phyloP scores from a whole-genome alignment of 1,140 invertebrate genomes.

The Manduca sexta region DNA sequence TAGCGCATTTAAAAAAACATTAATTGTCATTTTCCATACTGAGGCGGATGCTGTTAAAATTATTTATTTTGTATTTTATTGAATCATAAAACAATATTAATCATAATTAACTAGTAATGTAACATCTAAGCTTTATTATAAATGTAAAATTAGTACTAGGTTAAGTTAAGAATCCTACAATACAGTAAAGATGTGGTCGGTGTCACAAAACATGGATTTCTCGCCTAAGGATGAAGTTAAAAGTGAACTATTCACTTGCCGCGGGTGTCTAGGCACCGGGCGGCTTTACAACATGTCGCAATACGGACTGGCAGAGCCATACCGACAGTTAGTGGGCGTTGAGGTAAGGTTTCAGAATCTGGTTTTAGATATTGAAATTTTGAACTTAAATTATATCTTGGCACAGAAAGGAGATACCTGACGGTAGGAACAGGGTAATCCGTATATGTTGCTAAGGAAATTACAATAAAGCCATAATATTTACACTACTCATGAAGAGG shows the following conservation, averaged over 20 bases:
- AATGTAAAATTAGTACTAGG: background rate
- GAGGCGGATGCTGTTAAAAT: no score
- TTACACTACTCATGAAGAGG: no score
- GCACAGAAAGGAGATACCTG: no score
- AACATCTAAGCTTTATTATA: background rate
- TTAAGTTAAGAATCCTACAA: background rate
- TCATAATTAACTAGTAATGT: background rate
- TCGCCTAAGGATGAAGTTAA: background rate
- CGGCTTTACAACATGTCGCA: constrained; percentile 3
- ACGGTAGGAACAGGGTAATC: no score
- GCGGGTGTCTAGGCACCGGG: background rate
- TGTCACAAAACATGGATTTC: background rate
- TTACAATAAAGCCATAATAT: no score
- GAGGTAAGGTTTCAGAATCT: background rate
- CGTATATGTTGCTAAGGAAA: no score
- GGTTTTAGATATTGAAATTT: no score
- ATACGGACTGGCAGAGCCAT: background rate
- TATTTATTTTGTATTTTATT: background rate
- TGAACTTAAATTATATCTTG: no score
- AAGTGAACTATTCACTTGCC: background rate
- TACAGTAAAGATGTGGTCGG: constrained; percentile 1
- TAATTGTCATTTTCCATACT: no score
- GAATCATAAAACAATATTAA: background rate
- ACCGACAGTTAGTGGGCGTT: background rate
- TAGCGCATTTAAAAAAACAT: no score